These are phyloP conservation scores for Carpatolechia fugitivella DNA, from an alignment of 2,888 invertebrate species.

Conservation along the genomic window DNA sequence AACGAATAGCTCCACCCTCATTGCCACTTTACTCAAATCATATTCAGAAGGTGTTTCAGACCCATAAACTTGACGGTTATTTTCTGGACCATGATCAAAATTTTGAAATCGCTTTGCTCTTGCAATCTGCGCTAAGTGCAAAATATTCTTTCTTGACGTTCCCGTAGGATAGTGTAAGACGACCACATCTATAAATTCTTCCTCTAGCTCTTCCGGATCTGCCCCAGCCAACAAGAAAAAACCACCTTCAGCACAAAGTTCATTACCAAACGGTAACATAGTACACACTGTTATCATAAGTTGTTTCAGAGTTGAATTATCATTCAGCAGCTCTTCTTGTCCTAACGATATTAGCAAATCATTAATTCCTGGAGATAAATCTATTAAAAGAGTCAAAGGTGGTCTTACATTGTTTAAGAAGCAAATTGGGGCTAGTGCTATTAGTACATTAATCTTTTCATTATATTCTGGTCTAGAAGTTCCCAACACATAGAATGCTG, in stretches of 20 bases:
- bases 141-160: conserved; percentile 68
- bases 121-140: conserved; percentile 75
- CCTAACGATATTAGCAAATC: not conserved
- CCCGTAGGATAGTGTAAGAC: conserved; percentile 77
- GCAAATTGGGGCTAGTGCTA: conserved; percentile 30
- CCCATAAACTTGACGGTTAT: conserved; percentile 51
- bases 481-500: conserved; percentile 22
- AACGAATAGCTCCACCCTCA: conserved; percentile 51
- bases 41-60: conserved; percentile 47
- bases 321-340: not conserved
- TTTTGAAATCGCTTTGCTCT: conserved; percentile 46
- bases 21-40: conserved; percentile 39
- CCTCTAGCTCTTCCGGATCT: conserved; percentile 77
- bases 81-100: conserved; percentile 48
- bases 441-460: conserved; percentile 44
- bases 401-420: not conserved
- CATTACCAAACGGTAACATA: not conserved
- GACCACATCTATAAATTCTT: conserved; percentile 77
- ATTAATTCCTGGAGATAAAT: not conserved
- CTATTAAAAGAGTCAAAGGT: not conserved
- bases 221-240: conserved; percentile 81
- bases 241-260: conserved; percentile 75
- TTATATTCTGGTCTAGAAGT: conserved; percentile 27
- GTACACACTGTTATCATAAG: not conserved
- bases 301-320: not conserved